Conservation (phyloP, 1,140 invertebrate genomes). For the Drosophila trapezifrons region DNA sequence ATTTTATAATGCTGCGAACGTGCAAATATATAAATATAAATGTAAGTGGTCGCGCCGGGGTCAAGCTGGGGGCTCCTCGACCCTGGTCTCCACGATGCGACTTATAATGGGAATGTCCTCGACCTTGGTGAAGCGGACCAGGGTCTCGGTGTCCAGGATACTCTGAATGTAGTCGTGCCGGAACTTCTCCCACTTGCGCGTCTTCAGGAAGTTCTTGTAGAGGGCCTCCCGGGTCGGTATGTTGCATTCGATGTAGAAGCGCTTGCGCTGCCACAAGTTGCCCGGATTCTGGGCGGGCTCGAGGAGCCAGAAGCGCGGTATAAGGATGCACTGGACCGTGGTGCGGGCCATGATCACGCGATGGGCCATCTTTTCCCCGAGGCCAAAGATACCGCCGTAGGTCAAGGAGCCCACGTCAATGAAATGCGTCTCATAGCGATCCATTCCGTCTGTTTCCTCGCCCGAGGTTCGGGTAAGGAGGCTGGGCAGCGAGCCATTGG, state of each 20-base stretch:
- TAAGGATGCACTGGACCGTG: slow-evolving; percentile 85
- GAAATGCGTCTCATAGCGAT: slow-evolving; percentile 58
- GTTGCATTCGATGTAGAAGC: slow-evolving; percentile 85
- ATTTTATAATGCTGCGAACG: slow-evolving; percentile 6
- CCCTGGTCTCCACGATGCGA: slow-evolving; percentile 62
- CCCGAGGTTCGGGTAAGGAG: not conserved
- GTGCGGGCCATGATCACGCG: slow-evolving; percentile 85
- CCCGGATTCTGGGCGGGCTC: slow-evolving; percentile 85
- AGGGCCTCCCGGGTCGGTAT: slow-evolving; percentile 85
- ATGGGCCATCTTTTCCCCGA: slow-evolving; percentile 85
- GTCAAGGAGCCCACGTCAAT: slow-evolving; percentile 79
- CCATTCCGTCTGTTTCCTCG: not conserved
- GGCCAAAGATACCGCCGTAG: slow-evolving; percentile 75
- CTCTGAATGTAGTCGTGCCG: slow-evolving; percentile 83
- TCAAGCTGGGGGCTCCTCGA: slow-evolving; percentile 19
- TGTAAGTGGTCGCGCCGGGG: not conserved
- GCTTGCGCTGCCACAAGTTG: slow-evolving; percentile 86
- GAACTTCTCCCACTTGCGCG: slow-evolving; percentile 85
- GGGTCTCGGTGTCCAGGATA: slow-evolving; percentile 9
- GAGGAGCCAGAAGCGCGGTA: slow-evolving; percentile 86
- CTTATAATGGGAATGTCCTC: slow-evolving; percentile 76
- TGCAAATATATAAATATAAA: slow-evolving; percentile 13
- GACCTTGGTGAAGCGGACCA: slow-evolving; percentile 35
- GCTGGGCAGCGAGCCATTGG: not conserved
- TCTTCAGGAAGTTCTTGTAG: slow-evolving; percentile 85